Percentiles rank a stretch among this genome's conserved stretches.
Evolutionary conservation across 2,888 invertebrate genomes (phyloP).

Genomic region (Nomada fucata): DNA sequence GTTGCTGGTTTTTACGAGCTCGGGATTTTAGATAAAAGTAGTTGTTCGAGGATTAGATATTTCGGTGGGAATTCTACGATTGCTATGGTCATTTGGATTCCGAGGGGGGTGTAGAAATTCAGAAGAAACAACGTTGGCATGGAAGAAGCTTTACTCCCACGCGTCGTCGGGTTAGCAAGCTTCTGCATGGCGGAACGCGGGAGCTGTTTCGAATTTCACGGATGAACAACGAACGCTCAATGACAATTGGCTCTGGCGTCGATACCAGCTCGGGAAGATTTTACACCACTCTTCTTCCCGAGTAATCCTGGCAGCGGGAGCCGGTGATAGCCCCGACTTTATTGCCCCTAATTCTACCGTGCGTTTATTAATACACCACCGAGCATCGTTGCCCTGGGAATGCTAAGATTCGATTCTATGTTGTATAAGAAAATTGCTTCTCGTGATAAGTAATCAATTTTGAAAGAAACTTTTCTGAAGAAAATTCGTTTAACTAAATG

Average conservation of each 20-base stretch:
- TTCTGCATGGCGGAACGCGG: slow-evolving; percentile 61
- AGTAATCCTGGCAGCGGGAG: slow-evolving; percentile 31
- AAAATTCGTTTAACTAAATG: no score
- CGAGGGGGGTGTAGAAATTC: not conserved
- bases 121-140: slow-evolving; percentile 1
- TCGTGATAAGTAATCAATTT: no score
- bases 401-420: not conserved
- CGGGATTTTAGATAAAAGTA: no score
- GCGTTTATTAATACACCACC: slow-evolving; percentile 36
- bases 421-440: not conserved
- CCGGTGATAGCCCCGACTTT: slow-evolving; percentile 13
- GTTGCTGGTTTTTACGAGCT: no score
- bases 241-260: slow-evolving; percentile 57
- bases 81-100: not conserved
- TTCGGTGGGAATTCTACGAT: no score
- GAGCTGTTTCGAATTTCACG: slow-evolving; percentile 69
- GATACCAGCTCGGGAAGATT: slow-evolving; percentile 16
- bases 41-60: no score
- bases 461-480: no score
- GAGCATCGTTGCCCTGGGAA: not conserved
- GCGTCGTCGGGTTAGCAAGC: slow-evolving; percentile 33
- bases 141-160: slow-evolving; percentile 49
- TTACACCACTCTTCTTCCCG: slow-evolving; percentile 37
- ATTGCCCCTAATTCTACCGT: slow-evolving; percentile 13
- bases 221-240: slow-evolving; percentile 61